Conservation (phyloP, 2,113 vertebrate genomes). For the Ictalurus punctatus region DNA sequence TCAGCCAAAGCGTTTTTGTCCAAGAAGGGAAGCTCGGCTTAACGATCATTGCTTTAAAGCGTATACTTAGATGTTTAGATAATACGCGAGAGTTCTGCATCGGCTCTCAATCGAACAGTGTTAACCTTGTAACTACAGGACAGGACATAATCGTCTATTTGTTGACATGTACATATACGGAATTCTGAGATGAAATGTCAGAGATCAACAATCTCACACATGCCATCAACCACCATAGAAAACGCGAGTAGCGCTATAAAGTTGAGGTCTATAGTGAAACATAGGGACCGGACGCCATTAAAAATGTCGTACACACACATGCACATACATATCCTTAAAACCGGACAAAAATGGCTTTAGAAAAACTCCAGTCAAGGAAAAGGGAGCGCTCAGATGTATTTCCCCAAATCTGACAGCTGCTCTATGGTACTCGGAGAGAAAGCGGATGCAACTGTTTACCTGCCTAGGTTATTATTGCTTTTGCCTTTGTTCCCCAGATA, state of each 20-base stretch:
- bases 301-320: not conserved
- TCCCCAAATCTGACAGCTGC: constrained; percentile 23
- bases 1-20: not conserved
- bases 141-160: not conserved
- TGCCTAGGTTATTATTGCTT: not conserved
- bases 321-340: not conserved
- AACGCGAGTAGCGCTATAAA: not conserved
- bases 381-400: constrained; percentile 6
- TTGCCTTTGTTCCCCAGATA: constrained; percentile 8
- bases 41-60: not conserved
- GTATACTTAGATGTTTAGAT: not conserved
- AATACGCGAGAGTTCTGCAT: not conserved
- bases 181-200: not conserved
- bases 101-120: not conserved
- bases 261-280: not conserved
- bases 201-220: not conserved
- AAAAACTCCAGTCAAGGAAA: constrained; percentile 1
- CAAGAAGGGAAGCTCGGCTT: not conserved
- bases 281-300: not conserved
- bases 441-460: not conserved
- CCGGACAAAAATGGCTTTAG: not conserved
- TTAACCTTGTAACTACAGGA: not conserved
- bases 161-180: not conserved
- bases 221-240: not conserved
- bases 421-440: constrained; percentile 11